A percentile compares a stretch with the other conserved stretches of the same genome.
phyloP scores from a whole-genome alignment of 2,113 vertebrate species.

The Sphaerodactylus townsendi region DNA sequence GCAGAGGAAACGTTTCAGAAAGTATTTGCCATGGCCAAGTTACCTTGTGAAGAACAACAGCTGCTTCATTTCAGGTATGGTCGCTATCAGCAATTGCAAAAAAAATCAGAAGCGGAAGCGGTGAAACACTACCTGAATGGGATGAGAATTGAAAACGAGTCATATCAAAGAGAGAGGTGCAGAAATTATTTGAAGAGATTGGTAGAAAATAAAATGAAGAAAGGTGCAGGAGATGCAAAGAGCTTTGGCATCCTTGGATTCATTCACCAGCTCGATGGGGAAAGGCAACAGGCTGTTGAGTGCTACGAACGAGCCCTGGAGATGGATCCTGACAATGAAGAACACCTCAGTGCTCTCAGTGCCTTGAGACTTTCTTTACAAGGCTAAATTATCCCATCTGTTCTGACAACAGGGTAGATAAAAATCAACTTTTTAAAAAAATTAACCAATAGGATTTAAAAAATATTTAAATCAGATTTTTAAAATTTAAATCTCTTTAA shows the following conservation, averaged over 20 bases:
- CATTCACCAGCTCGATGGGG: slow-evolving; percentile 37
- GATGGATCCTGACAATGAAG: slow-evolving; percentile 57
- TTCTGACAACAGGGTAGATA: too few species aligned
- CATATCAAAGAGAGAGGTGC: slow-evolving; percentile 11
- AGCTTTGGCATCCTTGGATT: slow-evolving; percentile 64
- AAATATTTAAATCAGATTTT: too few species aligned
- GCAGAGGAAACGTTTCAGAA: slow-evolving; percentile 73
- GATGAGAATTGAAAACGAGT: slow-evolving; percentile 64
- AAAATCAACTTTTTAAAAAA: too few species aligned
- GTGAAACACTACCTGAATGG: slow-evolving; percentile 70
- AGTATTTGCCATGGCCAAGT: slow-evolving; percentile 48
- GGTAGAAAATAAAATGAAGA: slow-evolving; percentile 44
- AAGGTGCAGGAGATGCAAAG: slow-evolving; percentile 27
- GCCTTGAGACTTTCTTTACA: slow-evolving; percentile 60
- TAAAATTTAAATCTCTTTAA: too few species aligned
- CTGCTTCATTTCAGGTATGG: slow-evolving; percentile 64
- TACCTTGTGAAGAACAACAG: slow-evolving; percentile 63
- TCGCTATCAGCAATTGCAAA: slow-evolving; percentile 55
- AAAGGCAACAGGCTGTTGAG: slow-evolving; percentile 52
- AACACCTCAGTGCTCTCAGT: slow-evolving; percentile 63
- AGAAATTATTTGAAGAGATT: slow-evolving; percentile 53
- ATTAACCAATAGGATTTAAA: too few species aligned
- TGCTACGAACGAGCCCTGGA: slow-evolving; percentile 64
- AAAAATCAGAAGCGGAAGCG: slow-evolving; percentile 68
- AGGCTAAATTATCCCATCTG: slow-evolving; percentile 17